Evolutionary conservation across 2,113 vertebrate genomes (phyloP).

Genomic region (Odocoileus hemionus): DNA sequence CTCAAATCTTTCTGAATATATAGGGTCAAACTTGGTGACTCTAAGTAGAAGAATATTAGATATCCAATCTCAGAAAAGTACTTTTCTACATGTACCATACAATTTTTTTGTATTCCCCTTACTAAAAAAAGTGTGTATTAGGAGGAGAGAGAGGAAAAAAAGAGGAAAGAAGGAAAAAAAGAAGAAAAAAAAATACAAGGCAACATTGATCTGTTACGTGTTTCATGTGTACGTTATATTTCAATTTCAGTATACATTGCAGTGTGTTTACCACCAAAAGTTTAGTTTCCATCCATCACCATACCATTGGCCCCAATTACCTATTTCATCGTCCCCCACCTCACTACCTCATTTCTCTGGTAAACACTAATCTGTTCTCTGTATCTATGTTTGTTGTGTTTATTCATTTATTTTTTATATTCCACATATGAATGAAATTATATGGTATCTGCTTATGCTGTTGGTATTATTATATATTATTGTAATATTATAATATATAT

Average conservation of each 20-base stretch:
- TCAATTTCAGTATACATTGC: neutral
- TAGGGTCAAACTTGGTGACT: neutral
- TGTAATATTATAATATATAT: too few relatives aligned
- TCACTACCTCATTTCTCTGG: neutral
- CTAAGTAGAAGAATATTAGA: neutral
- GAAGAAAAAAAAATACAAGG: neutral
- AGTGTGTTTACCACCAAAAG: neutral
- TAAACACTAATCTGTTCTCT: neutral
- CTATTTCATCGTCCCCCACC: neutral
- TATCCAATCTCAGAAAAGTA: neutral
- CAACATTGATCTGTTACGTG: neutral
- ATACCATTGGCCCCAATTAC: neutral
- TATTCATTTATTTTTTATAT: neutral
- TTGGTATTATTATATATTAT: too few relatives aligned
- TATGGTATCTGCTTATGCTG: neutral
- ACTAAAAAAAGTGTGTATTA: neutral
- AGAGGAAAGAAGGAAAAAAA: neutral
- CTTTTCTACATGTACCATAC: neutral
- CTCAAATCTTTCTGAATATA: neutral
- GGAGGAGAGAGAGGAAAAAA: neutral
- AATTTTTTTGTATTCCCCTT: neutral
- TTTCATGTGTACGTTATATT: neutral
- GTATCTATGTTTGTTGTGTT: neutral
- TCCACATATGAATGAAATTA: neutral
- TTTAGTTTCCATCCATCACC: neutral